Percentiles rank a stretch among this genome's conserved stretches.
Conservation (phyloP, 2,888 invertebrate genomes). For the Nomada fabriciana region DNA sequence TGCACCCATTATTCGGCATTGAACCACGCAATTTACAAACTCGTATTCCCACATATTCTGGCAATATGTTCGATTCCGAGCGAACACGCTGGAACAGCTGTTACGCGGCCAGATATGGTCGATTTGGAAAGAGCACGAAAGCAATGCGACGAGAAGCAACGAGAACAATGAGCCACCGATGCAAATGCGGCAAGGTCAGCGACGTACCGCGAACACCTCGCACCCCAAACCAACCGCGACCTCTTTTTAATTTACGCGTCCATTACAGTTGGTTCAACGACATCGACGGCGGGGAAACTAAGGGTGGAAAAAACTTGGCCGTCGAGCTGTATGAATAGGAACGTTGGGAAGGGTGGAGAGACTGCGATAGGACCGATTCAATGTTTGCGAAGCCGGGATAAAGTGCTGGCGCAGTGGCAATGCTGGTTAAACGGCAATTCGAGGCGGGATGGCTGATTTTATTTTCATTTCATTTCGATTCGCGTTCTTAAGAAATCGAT, state of each 20-base stretch:
- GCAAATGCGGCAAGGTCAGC: conserved; percentile 40
- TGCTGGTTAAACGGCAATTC: conserved; percentile 13
- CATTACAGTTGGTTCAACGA: neutral
- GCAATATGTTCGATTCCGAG: conserved; percentile 1
- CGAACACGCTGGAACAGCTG: conserved; percentile 24
- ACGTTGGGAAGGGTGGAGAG: neutral
- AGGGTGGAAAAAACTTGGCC: neutral
- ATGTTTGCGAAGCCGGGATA: conserved; percentile 40
- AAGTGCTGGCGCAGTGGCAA: conserved; percentile 30
- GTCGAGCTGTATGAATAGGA: neutral
- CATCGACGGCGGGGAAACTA: neutral
- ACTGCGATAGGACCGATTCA: conserved; percentile 25
- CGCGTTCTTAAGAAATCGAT: neutral
- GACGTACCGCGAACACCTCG: conserved; percentile 16
- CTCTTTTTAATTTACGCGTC: conserved; percentile 24
- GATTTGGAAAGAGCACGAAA: neutral
- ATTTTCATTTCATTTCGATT: conserved; percentile 19
- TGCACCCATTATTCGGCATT: neutral
- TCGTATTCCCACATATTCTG: neutral
- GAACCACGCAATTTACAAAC: neutral
- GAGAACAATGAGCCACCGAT: conserved; percentile 16
- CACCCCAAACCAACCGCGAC: neutral
- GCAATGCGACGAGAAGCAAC: neutral
- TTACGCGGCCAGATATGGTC: neutral
- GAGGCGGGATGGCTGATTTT: conserved; percentile 23